A percentile compares a stretch with the other conserved stretches of the same genome.
Conservation (phyloP, 2,113 vertebrate species). For the Eira barbara region DNA sequence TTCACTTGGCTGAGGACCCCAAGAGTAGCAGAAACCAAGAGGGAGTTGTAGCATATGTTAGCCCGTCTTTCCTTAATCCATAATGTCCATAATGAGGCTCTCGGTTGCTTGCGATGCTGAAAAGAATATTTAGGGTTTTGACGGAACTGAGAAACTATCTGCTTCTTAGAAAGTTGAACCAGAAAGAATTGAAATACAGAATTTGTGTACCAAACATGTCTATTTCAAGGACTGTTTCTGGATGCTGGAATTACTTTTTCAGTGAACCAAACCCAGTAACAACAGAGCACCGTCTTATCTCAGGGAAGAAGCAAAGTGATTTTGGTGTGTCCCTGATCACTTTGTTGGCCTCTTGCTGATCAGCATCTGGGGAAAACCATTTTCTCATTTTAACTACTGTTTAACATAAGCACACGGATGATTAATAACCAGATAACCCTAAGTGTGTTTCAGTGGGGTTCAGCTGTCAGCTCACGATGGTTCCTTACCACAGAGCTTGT, state of each 20-base stretch:
- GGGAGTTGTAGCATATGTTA: not conserved
- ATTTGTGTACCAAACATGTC: not conserved
- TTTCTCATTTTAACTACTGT: not conserved
- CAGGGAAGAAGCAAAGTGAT: not conserved
- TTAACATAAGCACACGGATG: not conserved
- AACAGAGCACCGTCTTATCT: not conserved
- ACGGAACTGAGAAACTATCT: not conserved
- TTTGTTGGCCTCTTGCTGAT: not conserved
- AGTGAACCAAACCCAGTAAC: not conserved
- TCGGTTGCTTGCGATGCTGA: not conserved
- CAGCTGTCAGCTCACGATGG: not conserved
- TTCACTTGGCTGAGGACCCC: not conserved
- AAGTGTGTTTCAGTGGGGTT: not conserved
- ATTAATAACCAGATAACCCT: not conserved
- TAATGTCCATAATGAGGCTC: not conserved
- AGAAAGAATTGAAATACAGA: not conserved
- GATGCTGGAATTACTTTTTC: not conserved
- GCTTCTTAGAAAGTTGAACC: not conserved
- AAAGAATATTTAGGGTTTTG: not conserved
- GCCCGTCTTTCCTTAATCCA: not conserved
- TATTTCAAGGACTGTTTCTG: not conserved
- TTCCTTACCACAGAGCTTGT: not conserved
- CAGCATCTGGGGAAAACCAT: not conserved
- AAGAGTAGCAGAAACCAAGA: not conserved
- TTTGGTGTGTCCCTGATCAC: not conserved